A percentile compares a stretch with the other conserved stretches of the same genome.
These are phyloP conservation scores for Psittacara wagleri DNA, from an alignment of 2,113 vertebrate species.

Conservation along the genomic window DNA sequence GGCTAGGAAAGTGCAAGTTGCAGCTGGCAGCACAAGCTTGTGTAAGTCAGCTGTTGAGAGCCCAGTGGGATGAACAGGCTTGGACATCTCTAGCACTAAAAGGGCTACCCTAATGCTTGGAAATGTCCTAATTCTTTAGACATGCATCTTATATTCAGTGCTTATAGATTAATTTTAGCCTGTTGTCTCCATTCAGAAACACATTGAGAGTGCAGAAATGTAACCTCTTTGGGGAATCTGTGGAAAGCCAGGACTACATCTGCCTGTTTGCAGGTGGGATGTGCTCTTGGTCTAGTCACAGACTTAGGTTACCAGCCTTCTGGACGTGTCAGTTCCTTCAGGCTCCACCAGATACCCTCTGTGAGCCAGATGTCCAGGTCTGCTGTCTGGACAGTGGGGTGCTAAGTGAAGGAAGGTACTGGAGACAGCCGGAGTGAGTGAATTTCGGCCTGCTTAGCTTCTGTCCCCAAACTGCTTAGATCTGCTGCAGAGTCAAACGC, in stretches of 20 bases:
- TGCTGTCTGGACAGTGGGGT: not conserved
- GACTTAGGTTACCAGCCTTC: not conserved
- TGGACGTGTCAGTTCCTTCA: not conserved
- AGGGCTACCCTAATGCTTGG: not conserved
- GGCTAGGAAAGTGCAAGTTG: not conserved
- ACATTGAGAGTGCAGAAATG: not conserved
- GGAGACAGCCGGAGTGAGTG: not conserved
- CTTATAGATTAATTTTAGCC: not conserved
- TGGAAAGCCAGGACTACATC: not conserved
- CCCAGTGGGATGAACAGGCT: not conserved
- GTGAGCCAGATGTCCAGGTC: not conserved
- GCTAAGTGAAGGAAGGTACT: not conserved
- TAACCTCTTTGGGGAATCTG: not conserved
- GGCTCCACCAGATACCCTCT: not conserved
- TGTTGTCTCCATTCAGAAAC: not conserved
- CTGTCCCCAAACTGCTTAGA: not conserved
- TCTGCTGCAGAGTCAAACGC: not conserved
- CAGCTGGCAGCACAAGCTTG: not conserved
- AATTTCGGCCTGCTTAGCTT: not conserved
- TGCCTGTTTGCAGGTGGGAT: not conserved
- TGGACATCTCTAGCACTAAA: accelerated
- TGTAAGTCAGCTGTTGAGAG: not conserved
- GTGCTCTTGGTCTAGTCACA: not conserved
- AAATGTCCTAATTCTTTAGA: not conserved
- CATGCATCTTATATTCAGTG: not conserved